A percentile compares a stretch with the other conserved stretches of the same genome.
Conservation (phyloP, 2,797 vertebrate genomes). For the Rachycentron canadum region DNA sequence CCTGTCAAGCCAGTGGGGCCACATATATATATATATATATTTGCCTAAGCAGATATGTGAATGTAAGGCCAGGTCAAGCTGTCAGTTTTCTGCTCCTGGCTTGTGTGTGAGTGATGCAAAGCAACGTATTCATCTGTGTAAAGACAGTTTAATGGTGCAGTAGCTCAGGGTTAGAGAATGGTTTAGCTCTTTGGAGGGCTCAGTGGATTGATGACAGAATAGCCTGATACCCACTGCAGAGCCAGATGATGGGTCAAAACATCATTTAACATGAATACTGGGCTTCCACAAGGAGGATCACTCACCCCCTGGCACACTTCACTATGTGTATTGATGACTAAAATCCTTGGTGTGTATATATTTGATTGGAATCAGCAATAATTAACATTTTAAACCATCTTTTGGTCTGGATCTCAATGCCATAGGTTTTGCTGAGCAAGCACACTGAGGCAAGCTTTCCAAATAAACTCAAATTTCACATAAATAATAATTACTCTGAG, state of each 20-base stretch:
- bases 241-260: neutral
- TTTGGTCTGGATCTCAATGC: neutral
- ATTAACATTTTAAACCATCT: too few relatives aligned
- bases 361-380: too few relatives aligned
- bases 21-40: neutral
- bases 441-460: too few relatives aligned
- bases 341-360: neutral
- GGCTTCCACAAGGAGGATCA: neutral
- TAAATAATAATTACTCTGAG: too few relatives aligned
- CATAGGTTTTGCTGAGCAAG: too few relatives aligned
- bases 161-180: neutral
- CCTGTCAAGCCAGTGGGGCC: too few relatives aligned
- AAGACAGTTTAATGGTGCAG: neutral
- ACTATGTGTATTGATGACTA: neutral
- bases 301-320: neutral
- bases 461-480: too few relatives aligned
- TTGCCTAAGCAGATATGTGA: too few relatives aligned
- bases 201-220: neutral
- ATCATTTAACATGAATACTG: neutral
- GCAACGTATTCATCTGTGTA: neutral
- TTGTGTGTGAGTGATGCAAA: neutral
- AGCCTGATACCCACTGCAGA: neutral
- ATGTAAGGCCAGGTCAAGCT: neutral
- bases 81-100: neutral
- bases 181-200: neutral